Evolutionary conservation across 1,140 invertebrate genomes (phyloP), one percentile per base, ranked within the genome.

Genomic region (Amyelois transitella): DNA sequence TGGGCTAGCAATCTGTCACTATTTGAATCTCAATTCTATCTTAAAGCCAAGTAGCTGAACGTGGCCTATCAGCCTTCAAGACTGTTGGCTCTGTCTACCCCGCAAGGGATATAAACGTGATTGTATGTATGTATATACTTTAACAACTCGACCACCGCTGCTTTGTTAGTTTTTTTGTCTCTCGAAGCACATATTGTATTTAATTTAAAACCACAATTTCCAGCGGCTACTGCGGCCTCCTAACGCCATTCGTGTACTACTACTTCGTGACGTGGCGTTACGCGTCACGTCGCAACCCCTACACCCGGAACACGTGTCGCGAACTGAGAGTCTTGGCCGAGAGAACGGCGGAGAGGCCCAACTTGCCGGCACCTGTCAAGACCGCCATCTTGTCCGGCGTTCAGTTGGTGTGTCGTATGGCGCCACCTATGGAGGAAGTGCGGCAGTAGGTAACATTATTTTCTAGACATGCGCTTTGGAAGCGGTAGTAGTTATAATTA

Each of bases 241-340:
- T 99, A 60, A 94, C 97, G 25, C 96, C 97, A 28, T 94, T 99
- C 79, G 91, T 98, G 48, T 99, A 99, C 89, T 99, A 98, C 87
- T 96, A 98, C 74, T 99, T 99, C 86, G 88, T 99, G 56, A 92
- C 92, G 43, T 83, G 78, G 78, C 93, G 98, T 48, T 97, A 99
- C 87, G 89, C 94, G 28, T 99, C 97, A 5, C 92, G 96, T 55
- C 93, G 98, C 69, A 99, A 99, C 91, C 97, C 97, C 0, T 98
- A 97, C 88, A 98, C 96, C 18, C 93, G 96, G 60, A 96, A 94
- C 64, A 93, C 96, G 79, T 98, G 97, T 88, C 90, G 91, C 52
- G 96, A 97, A 81, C 77, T 96, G 53, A 90, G 94, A 32, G 74
- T 92, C 43, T 73, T 90, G 5, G 82, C 91, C 7, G 94, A 95